phyloP scores from a whole-genome alignment of 2,113 vertebrate species.

The Cephalopterus ornatus region DNA sequence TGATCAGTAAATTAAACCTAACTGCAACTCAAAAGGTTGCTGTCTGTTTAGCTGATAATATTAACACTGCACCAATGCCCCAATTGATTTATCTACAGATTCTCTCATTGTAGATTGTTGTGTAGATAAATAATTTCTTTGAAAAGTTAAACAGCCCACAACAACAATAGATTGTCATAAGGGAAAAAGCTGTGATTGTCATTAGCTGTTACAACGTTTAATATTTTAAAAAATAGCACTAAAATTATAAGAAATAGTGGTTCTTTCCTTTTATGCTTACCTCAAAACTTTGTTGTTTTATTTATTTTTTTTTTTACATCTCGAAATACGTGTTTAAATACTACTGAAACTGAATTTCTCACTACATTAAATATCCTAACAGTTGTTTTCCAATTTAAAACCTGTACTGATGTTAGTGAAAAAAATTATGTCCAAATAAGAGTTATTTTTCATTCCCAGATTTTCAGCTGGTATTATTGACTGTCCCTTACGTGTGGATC shows the following conservation, averaged over 20 bases:
- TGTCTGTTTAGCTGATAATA: background rate
- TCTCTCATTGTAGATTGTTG: background rate
- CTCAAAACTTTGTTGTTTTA: background rate
- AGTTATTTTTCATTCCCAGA: background rate
- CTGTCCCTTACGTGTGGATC: background rate
- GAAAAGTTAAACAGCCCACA: background rate
- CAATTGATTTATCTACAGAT: background rate
- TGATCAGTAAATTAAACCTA: background rate
- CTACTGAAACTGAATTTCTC: background rate
- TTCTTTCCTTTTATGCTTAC: background rate
- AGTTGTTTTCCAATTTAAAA: background rate
- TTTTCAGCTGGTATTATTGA: background rate
- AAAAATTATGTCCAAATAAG: background rate
- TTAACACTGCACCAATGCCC: background rate
- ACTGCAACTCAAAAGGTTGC: background rate
- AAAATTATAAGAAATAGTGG: rapidly evolving
- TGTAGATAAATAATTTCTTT: background rate
- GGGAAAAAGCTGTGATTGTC: background rate
- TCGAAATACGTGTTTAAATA: background rate
- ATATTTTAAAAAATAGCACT: background rate
- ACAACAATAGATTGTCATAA: background rate
- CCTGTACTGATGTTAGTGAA: background rate
- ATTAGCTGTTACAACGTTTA: background rate
- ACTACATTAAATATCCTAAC: background rate
- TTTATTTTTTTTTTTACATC: background rate